phyloP scores from a whole-genome alignment of 2,888 invertebrate species.

The Nemotelus nigrinus region DNA sequence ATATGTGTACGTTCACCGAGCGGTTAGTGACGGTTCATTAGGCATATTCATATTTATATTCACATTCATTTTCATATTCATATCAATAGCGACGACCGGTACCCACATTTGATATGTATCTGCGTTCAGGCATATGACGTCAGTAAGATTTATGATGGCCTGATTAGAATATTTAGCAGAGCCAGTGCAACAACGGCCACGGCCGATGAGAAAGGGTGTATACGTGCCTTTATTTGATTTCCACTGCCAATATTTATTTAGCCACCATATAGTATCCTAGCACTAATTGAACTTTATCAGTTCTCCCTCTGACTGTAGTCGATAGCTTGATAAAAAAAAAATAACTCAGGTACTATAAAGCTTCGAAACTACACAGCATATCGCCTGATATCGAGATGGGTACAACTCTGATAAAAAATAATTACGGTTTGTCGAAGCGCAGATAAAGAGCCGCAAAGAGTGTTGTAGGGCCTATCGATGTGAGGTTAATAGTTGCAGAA shows the following conservation, averaged over 20 bases:
- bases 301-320: background rate
- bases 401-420: constrained; percentile 31
- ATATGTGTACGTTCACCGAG: background rate
- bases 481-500: too few relatives aligned
- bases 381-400: constrained; percentile 17
- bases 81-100: background rate
- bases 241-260: constrained; percentile 26
- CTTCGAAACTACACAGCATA: constrained; percentile 6
- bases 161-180: constrained; percentile 29
- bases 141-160: constrained; percentile 24
- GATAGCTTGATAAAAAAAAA: constrained; percentile 32
- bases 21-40: background rate
- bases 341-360: background rate
- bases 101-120: background rate
- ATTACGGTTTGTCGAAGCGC: constrained; percentile 4
- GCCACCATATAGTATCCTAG: constrained; percentile 24
- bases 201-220: background rate
- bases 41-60: background rate
- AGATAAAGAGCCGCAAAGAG: too few relatives aligned
- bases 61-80: background rate
- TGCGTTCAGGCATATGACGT: constrained; percentile 13
- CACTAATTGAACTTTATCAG: constrained; percentile 42
- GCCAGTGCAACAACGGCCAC: background rate
- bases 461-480: too few relatives aligned
- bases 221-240: constrained; percentile 37